Evolutionary conservation across 2,888 invertebrate species (phyloP), one percentile per base, ranked within the genome.

Genomic region (Nemotelus pantherinus): DNA sequence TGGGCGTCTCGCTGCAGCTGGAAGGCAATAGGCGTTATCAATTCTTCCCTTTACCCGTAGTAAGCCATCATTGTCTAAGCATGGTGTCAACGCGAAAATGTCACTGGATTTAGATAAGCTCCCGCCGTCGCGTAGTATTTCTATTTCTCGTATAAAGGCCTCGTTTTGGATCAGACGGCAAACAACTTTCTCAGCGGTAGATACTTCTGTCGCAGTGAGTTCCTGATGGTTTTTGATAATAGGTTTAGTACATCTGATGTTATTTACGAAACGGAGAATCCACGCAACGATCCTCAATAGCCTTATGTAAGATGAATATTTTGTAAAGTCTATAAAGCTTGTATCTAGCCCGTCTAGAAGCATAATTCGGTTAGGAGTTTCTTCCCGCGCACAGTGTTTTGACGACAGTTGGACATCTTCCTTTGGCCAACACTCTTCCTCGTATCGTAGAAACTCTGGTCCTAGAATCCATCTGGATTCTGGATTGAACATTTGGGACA

Each of bases 371-470:
- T 57, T 57, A 39, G 39, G n/a, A 10, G 10, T 39, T 10, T 57
- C 57, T n/a, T n/a, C n/a, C n/a, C n/a, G n/a, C n/a, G n/a, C n/a
- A n/a, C n/a, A n/a, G 57, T 57, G 57, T 39, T 25, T 39, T n/a
- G 10, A 70, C 65, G 77, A 81, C 2, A 71, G 39, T 50, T 77
- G 68, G 5, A 25, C 48, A 25, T 57, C 45, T 39, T 77, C 77
- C 7, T 47, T 64, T 57, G 57, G 57, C 57, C 57, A 57, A 39
- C 39, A 10, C n/a, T 10, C 10, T 57, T 57, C 57, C 39, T 10
- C n/a, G n/a, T 25, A 41, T 9, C 43, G 63, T 9, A 63, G 63
- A 63, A 63, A 63, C 41, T 63, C 63, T 9, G 63, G 63, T 41
- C 63, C 63, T 9, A 41, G 25, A 63, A 63, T 39, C 63, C 63